phyloP scores from a whole-genome alignment of 2,797 vertebrate species.

The Microcaecilia unicolor region DNA sequence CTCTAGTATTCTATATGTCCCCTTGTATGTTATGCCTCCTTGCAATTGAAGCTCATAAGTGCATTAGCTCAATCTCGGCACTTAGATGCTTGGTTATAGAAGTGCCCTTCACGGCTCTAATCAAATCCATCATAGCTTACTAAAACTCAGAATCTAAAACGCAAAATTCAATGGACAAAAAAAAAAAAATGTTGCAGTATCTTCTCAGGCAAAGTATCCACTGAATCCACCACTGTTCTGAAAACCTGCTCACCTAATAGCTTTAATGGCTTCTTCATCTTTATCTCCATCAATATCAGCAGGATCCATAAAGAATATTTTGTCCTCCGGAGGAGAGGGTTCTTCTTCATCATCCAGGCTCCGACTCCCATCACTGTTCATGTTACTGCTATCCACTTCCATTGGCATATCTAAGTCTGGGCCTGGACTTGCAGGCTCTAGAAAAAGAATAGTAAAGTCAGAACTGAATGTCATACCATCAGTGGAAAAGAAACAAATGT shows the following conservation, averaged over 20 bases:
- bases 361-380: conserved; percentile 69
- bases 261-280: conserved; percentile 85
- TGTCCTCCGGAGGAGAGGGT: conserved; percentile 83
- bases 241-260: conserved; percentile 82
- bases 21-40: too few species aligned
- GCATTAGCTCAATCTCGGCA: too few species aligned
- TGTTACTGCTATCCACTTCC: conserved; percentile 86
- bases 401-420: conserved; percentile 86
- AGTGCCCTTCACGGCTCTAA: too few species aligned
- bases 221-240: too few species aligned
- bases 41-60: too few species aligned
- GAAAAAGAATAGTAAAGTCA: conserved; percentile 14
- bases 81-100: too few species aligned
- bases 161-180: too few species aligned
- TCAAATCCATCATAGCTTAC: too few species aligned
- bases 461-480: conserved; percentile 2
- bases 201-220: too few species aligned
- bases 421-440: conserved; percentile 83
- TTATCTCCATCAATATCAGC: conserved; percentile 81
- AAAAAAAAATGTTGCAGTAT: too few species aligned
- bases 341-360: conserved; percentile 83
- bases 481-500: background rate
- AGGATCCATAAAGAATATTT: conserved; percentile 87
- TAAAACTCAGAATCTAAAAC: too few species aligned
- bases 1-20: too few species aligned